Base-by-base conservation (phyloP, 2,113 vertebrate genomes). In the Marcusenius ussheri region DNA sequence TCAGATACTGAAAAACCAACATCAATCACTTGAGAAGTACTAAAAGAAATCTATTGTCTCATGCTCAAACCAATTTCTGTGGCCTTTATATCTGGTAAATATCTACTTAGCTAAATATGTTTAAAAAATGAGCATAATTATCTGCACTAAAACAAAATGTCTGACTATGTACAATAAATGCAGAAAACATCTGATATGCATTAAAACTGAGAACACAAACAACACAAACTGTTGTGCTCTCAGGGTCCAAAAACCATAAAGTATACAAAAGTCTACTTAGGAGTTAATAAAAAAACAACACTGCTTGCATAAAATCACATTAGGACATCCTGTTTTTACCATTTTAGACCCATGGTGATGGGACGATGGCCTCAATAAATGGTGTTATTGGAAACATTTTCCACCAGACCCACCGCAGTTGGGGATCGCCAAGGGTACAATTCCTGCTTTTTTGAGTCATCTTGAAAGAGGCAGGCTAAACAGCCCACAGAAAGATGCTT, bases 341-440 rank as follows among this genome's bases (percentile, higher is more conserved):
- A 53, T 46, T 51, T 70, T 31, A 35, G 62, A 80, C 39, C 80
- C 89, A 83, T 83, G 49, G 35, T 45, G 49, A 89, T 35, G 50
- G 80, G 80, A 84, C 53, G 39, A 47, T 47, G 89, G 66, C 77
- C 77, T 46, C 51, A 31, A 53, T 47, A 45, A 46, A 89, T 45
- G 35, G 27, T 70, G 45, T 83, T 91, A 91, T 84, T 31, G 89
- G 89, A 89, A 51, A 85, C 21, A 56, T 35, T 89, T 89, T 89
- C 53, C 89, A 89, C 39, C 42, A 47, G 89, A 89, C 89, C 89
- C 89, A 89, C 89, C 89, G 53, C 89, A 89, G 89, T 9, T n/a
- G 49, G 74, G 62, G 88, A 83, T 74, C n/a, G 47, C 31, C 66
- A 49, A 35, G 39, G 77, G 83, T 51, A 84, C 89, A 62, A 89